Evolutionary conservation across 2,113 vertebrate species (phyloP).

Genomic region (Neodontobutis hainanensis): DNA sequence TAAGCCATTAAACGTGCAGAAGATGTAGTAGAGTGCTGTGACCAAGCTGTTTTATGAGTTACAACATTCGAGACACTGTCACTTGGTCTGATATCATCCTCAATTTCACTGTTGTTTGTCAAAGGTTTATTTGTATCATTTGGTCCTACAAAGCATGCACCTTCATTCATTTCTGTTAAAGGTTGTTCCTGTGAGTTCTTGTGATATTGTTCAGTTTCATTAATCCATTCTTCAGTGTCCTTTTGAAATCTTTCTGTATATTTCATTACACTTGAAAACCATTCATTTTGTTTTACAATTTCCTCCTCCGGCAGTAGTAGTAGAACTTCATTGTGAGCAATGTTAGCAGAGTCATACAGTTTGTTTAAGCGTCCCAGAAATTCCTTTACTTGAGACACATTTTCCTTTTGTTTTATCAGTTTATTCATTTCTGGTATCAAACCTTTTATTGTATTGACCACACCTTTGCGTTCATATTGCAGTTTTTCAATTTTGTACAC

Average conservation of each 20-base stretch:
- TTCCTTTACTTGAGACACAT: neutral
- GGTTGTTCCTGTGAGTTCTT: neutral
- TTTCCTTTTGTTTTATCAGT: conserved; percentile 1
- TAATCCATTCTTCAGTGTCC: conserved; percentile 12
- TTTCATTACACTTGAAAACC: conserved; percentile 7
- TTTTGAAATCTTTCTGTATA: conserved; percentile 8
- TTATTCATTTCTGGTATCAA: conserved; percentile 5
- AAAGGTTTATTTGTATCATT: neutral
- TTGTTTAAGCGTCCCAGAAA: neutral
- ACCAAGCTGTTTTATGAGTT: neutral
- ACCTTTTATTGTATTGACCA: neutral
- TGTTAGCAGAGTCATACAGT: neutral
- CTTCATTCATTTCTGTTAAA: neutral
- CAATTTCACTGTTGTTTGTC: neutral
- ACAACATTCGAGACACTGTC: conserved; percentile 16
- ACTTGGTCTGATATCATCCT: conserved; percentile 9
- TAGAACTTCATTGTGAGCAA: neutral
- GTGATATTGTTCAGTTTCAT: neutral
- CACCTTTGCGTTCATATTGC: neutral
- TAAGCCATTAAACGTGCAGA: conserved; percentile 4
- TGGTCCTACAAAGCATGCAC: neutral
- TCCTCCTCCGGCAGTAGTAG: neutral
- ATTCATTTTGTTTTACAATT: conserved; percentile 2
- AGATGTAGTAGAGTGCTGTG: neutral
- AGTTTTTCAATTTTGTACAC: conserved; percentile 2